phyloP scores from a whole-genome alignment of 1,140 invertebrate species.

The Papilio polyxenes region DNA sequence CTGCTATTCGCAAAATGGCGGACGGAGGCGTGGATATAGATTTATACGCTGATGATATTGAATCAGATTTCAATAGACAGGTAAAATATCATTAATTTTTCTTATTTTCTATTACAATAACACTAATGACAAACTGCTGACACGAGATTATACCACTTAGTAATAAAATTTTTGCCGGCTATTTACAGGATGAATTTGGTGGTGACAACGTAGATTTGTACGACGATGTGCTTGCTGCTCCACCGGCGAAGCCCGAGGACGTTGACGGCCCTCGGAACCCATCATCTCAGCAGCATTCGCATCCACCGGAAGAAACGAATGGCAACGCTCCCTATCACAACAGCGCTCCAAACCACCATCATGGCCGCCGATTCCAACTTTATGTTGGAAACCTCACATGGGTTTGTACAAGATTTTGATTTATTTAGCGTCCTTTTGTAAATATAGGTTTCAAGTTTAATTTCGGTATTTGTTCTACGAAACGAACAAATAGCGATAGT shows the following conservation, averaged over 20 bases:
- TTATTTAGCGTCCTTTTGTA: conserved; percentile 61
- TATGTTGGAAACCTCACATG: conserved; percentile 98
- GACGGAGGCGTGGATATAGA: conserved; percentile 97
- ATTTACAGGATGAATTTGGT: conserved; percentile 88
- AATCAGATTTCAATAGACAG: conserved; percentile 92
- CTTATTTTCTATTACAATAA: not conserved
- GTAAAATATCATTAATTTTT: conserved; percentile 50
- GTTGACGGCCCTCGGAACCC: conserved; percentile 78
- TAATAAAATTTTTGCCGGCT: conserved; percentile 4
- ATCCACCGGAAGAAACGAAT: conserved; percentile 84
- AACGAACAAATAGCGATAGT: conserved; percentile 45
- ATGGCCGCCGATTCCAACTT: conserved; percentile 90
- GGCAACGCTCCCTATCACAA: conserved; percentile 87
- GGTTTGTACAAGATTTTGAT: conserved; percentile 82
- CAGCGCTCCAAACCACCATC: conserved; percentile 84
- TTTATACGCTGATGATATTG: conserved; percentile 97
- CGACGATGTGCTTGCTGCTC: conserved; percentile 95
- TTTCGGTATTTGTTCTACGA: conserved; percentile 49
- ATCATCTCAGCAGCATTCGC: conserved; percentile 68
- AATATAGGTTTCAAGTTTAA: conserved; percentile 59
- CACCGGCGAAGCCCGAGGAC: conserved; percentile 81
- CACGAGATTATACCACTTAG: not conserved
- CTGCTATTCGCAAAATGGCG: conserved; percentile 87
- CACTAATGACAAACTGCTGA: not conserved
- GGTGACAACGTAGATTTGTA: conserved; percentile 96